phyloP scores from a whole-genome alignment of 1,140 invertebrate genomes.

The Agrypnia vestita region DNA sequence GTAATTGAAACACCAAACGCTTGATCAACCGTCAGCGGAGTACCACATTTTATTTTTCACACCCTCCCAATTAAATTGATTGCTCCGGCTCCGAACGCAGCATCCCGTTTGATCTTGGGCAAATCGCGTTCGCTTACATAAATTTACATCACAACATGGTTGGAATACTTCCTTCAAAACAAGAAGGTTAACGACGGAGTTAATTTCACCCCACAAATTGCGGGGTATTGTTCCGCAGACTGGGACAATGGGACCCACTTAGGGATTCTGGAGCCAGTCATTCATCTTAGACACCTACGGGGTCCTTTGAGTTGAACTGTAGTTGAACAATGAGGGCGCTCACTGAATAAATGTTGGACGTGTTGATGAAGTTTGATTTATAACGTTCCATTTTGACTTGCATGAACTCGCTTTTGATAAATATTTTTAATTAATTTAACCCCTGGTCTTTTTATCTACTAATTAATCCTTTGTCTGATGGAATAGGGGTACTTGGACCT shows the following conservation, averaged over 20 bases:
- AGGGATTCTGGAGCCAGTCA: constrained; percentile 14
- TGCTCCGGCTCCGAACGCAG: neutral
- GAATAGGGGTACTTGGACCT: too few species aligned
- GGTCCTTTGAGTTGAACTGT: constrained; percentile 22
- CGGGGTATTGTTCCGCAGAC: constrained; percentile 28
- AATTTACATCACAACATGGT: constrained; percentile 19
- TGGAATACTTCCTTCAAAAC: constrained; percentile 20
- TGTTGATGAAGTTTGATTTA: constrained; percentile 39
- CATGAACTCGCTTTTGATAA: neutral
- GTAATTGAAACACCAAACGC: too few species aligned
- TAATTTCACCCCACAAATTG: constrained; percentile 34
- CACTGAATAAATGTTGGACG: constrained; percentile 33
- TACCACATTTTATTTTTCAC: too few species aligned
- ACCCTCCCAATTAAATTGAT: constrained; percentile 26
- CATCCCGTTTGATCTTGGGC: neutral
- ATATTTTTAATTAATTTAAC: neutral
- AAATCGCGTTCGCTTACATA: constrained; percentile 5
- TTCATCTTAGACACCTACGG: constrained; percentile 36
- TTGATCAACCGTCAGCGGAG: too few species aligned
- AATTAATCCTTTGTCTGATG: too few species aligned
- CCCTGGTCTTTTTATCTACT: neutral
- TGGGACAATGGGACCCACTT: constrained; percentile 32
- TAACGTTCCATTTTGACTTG: neutral
- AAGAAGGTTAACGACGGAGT: constrained; percentile 32
- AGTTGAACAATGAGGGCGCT: constrained; percentile 19